Base-by-base conservation (phyloP, 2,797 vertebrate species). In the Lepus oiostolus region DNA sequence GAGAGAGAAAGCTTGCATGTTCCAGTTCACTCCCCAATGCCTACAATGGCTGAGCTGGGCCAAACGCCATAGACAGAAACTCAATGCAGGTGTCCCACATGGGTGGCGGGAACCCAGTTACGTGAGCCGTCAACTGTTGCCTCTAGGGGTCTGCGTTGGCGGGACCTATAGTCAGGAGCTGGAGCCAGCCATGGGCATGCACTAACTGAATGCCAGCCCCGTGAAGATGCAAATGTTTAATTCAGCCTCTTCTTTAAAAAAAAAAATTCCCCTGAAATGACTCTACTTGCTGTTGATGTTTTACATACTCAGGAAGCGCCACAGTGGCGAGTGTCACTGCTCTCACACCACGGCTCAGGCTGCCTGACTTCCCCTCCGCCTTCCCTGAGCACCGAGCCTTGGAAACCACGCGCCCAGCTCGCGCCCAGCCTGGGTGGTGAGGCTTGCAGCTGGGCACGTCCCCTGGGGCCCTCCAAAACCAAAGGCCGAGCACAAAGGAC, bases 211-310 rank as follows among this genome's bases (percentile, higher is more conserved):
- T 58, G 54, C 54, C 54, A 14, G 17, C 54, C 54, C 54, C 54
- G 60, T 32, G 9, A 63, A 91, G 54, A 90, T 95, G 90, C 95
- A 95, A 94, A 96, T 94, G 60, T 93, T 74, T 54, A 88, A 60
- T 88, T 90, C 65, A 35, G 42, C 35, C n/a, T 52, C 72, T 85
- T 87, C 28, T 91, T 72, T 24, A 30, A 71, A 67, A 52, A 52
- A 52, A n/a, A 26, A 54, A 21, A 76, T n/a, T 30, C 6, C 71
- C 71, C 91, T 22, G 74, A 32, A 28, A 87, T 5, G 26, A 47
- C 8, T 83, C 7, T 74, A 13, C 58, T 83, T 90, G 67, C 6
- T 72, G 10, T 26, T 71, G 82, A 70, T 90, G 50, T 81, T 94
- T 81, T 63, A 94, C 89, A 91, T 65, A 70, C 32, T 52, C 35